Evolutionary conservation across 1,140 invertebrate species (phyloP).

Genomic region (Phocides pigmalion): DNA sequence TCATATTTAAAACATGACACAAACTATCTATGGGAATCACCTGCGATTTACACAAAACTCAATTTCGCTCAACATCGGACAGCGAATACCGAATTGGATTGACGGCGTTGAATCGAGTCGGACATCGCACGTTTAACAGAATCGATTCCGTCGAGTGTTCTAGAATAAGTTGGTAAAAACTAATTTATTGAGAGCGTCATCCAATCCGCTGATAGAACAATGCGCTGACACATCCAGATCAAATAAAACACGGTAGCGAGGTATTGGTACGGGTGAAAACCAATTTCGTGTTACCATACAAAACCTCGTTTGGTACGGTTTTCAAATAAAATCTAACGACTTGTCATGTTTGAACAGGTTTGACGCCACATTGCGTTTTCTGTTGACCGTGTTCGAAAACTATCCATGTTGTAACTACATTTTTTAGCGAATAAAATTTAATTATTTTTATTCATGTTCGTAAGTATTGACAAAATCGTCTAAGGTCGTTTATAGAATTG

Average conservation of each 20-base stretch:
- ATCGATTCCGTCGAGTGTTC: constrained; percentile 7
- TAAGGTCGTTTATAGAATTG: no score
- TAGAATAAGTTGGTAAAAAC: constrained; percentile 24
- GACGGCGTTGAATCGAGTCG: constrained; percentile 18
- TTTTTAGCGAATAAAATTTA: neutral
- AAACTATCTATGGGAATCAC: constrained; percentile 28
- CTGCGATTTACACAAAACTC: constrained; percentile 32
- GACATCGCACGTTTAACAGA: constrained; percentile 41
- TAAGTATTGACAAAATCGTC: no score
- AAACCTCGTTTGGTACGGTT: constrained; percentile 32
- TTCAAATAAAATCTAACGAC: constrained; percentile 38
- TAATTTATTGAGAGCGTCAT: constrained; percentile 28
- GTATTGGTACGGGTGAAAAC: constrained; percentile 36
- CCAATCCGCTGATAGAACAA: constrained; percentile 30
- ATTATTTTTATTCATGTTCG: neutral
- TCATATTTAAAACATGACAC: constrained; percentile 29
- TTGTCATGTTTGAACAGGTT: constrained; percentile 38
- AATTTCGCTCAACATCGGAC: constrained; percentile 21
- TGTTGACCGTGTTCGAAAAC: neutral
- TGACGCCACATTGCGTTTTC: constrained; percentile 16
- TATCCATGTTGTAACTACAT: neutral
- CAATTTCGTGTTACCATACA: constrained; percentile 36
- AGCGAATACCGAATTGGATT: constrained; percentile 13
- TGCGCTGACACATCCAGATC: constrained; percentile 35
- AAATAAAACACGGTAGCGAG: constrained; percentile 34